Evolutionary conservation across 2,113 vertebrate species (phyloP).

Genomic region (Leiothrix lutea): DNA sequence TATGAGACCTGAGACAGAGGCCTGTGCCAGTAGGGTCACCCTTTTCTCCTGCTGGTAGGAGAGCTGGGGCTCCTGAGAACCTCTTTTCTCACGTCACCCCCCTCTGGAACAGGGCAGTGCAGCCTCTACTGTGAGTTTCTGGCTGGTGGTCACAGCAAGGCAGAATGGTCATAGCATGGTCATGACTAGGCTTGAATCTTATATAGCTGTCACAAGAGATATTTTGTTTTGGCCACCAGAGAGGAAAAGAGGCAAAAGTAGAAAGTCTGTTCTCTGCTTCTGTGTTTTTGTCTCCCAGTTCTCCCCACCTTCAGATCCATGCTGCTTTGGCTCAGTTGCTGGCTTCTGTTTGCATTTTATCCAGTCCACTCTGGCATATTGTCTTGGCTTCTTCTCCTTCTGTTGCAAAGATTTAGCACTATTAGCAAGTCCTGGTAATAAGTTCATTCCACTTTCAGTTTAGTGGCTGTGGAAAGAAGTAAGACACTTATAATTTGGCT

Average conservation of each 20-base stretch:
- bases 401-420: neutral
- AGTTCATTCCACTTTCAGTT: neutral
- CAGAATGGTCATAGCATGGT: neutral
- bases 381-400: neutral
- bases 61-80: neutral
- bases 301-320: neutral
- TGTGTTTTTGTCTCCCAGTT: neutral
- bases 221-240: neutral
- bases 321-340: neutral
- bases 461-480: neutral
- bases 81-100: rapidly evolving
- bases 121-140: neutral
- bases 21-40: neutral
- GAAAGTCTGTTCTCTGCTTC: neutral
- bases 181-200: neutral
- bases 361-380: neutral
- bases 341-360: neutral
- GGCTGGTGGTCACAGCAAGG: neutral
- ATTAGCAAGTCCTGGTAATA: neutral
- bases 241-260: neutral
- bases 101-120: rapidly evolving
- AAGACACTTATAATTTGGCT: neutral
- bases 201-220: neutral
- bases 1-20: neutral
- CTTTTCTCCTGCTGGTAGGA: rapidly evolving